phyloP scores from a whole-genome alignment of 2,113 vertebrate species.

The Heterocephalus glaber region DNA sequence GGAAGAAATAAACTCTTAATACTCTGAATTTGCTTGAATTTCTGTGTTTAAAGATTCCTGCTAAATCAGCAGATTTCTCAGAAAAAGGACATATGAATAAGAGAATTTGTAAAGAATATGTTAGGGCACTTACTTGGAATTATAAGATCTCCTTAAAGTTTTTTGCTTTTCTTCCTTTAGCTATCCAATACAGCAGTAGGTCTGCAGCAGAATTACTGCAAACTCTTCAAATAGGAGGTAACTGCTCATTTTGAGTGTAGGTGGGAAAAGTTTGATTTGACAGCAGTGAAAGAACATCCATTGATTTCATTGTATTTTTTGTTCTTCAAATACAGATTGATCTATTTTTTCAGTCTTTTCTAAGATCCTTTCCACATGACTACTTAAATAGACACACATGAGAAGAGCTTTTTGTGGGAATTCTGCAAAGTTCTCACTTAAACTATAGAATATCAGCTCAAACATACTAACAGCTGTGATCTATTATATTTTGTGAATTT shows the following conservation, averaged over 20 bases:
- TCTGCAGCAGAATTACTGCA: background rate
- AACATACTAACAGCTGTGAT: background rate
- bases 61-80: background rate
- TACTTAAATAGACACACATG: background rate
- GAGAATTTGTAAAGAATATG: background rate
- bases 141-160: background rate
- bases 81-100: background rate
- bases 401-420: background rate
- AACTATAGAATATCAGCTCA: background rate
- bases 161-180: background rate
- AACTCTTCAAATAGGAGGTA: background rate
- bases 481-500: background rate
- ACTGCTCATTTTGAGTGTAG: background rate
- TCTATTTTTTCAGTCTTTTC: background rate
- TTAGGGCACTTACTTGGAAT: background rate
- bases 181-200: background rate
- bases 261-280: conserved; percentile 8
- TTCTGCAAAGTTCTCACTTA: background rate
- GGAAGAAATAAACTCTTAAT: background rate
- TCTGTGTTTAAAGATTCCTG: conserved; percentile 47
- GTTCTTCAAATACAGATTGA: conserved; percentile 11
- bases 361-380: conserved; percentile 3
- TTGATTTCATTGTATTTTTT: background rate
- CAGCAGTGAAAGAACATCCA: background rate
- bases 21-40: conserved; percentile 1